Evolutionary conservation across 23 tunicate species (phyloP).

Genomic region (Ascidia mentula): DNA sequence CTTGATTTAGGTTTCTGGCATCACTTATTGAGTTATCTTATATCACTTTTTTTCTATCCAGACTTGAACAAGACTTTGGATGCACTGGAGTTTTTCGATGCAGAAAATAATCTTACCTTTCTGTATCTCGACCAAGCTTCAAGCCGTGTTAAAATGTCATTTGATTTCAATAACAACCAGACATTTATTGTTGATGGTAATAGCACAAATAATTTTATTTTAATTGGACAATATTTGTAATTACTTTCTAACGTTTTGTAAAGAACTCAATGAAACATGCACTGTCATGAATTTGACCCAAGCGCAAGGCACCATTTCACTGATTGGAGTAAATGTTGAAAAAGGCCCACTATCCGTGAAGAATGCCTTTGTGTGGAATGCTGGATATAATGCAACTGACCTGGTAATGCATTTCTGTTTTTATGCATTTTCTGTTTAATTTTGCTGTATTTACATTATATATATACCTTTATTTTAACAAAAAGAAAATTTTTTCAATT

Average conservation of each 20-base stretch:
- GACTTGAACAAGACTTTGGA: slow-evolving; percentile 27
- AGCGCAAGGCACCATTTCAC: neutral
- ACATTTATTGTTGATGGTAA: slow-evolving; percentile 37
- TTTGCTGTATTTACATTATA: too few species aligned
- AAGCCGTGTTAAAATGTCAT: neutral
- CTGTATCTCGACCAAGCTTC: slow-evolving; percentile 16
- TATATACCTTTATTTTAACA: too few species aligned
- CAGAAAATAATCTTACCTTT: slow-evolving; percentile 12
- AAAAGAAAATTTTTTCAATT: too few species aligned
- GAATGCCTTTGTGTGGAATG: slow-evolving; percentile 36
- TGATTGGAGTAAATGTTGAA: slow-evolving; percentile 37
- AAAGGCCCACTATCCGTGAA: slow-evolving; percentile 25
- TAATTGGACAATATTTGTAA: neutral
- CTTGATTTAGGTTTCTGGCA: neutral
- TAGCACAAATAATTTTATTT: neutral
- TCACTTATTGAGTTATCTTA: neutral
- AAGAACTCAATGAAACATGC: neutral
- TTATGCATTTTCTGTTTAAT: neutral
- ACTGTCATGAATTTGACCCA: neutral
- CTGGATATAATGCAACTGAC: slow-evolving; percentile 3
- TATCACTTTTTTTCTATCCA: neutral
- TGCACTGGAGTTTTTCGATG: slow-evolving; percentile 38
- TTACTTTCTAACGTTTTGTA: neutral
- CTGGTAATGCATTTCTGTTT: neutral
- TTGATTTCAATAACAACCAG: slow-evolving; percentile 40